These are phyloP conservation scores for Neolamprologus sp. DNA, from an alignment of 2,113 vertebrate species.

Conservation along the genomic window DNA sequence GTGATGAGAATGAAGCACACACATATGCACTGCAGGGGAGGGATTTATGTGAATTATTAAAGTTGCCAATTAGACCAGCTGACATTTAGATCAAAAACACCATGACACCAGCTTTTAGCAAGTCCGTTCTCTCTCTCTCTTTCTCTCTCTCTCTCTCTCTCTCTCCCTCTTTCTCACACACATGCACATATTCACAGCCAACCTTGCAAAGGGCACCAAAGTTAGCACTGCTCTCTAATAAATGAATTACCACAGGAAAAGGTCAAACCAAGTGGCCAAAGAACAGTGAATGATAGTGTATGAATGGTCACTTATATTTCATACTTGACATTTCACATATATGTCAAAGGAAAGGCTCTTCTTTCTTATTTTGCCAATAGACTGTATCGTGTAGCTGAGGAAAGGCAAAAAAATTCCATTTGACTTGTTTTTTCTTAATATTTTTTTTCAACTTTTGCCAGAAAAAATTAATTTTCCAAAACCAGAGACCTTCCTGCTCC, in stretches of 20 bases:
- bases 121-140: not conserved
- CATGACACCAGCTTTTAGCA: conserved; percentile 57
- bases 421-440: not conserved
- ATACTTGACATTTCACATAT: conserved; percentile 34
- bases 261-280: conserved; percentile 3
- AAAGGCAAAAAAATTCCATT: not conserved
- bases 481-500: not conserved
- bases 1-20: not conserved
- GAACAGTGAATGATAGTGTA: not conserved
- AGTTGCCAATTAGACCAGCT: conserved; percentile 66
- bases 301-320: not conserved
- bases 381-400: not conserved
- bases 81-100: conserved; percentile 71
- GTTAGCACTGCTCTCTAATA: not conserved
- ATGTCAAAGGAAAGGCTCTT: not conserved
- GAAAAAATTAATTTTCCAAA: not conserved
- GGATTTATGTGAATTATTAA: conserved; percentile 66
- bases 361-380: not conserved
- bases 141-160: not conserved
- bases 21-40: conserved; percentile 22
- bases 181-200: not conserved
- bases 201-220: conserved; percentile 27
- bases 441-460: not conserved
- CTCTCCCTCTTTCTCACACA: not conserved
- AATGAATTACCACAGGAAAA: conserved; percentile 6